These are phyloP conservation scores for Rhizomys pruinosus DNA, from an alignment of 2,113 vertebrate species.

Conservation along the genomic window DNA sequence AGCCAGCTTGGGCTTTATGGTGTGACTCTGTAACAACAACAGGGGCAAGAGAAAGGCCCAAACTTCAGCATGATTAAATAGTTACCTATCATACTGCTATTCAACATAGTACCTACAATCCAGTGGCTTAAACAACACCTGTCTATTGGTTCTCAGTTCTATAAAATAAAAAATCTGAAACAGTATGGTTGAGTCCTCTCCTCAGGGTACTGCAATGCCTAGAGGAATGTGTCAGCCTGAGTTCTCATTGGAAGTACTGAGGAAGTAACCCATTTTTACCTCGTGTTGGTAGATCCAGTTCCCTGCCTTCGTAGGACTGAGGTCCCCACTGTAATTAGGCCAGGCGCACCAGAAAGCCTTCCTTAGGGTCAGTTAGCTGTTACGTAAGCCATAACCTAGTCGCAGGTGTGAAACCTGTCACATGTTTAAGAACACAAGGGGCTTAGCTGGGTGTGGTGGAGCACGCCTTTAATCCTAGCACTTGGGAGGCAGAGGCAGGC, in stretches of 20 bases:
- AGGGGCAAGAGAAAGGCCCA: neutral
- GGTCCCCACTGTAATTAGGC: neutral
- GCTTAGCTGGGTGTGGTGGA: no score
- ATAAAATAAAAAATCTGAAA: neutral
- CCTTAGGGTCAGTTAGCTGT: neutral
- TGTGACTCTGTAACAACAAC: no score
- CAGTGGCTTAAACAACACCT: neutral
- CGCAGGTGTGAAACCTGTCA: neutral
- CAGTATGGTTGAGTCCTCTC: neutral
- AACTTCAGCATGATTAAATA: neutral
- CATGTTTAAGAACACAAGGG: no score
- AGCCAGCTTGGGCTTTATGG: neutral
- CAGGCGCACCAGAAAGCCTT: neutral
- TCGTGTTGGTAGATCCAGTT: neutral
- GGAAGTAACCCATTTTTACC: neutral
- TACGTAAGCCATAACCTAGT: neutral
- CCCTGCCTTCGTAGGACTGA: neutral
- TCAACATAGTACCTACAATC: neutral
- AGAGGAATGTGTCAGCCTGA: neutral
- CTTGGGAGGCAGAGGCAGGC: no score
- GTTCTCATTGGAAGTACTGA: neutral
- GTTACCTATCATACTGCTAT: neutral
- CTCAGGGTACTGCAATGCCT: neutral
- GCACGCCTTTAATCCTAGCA: no score
- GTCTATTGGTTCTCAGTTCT: neutral